Percentiles rank a stretch among this genome's conserved stretches.
Conservation (phyloP, 2,113 vertebrate species). For the Nycticebus coucang region DNA sequence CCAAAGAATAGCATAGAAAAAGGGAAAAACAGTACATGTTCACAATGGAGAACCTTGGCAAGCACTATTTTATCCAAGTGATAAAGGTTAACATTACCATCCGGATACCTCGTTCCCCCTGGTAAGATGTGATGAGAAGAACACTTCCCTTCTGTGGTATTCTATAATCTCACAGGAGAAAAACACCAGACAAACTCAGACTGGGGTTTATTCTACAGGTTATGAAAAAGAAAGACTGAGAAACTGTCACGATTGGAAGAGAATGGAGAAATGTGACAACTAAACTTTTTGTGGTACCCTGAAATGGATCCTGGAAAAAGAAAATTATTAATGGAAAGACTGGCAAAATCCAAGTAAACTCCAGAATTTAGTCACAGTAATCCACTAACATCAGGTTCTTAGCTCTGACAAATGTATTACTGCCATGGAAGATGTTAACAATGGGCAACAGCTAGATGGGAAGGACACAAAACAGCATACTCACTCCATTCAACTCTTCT, state of each 20-base stretch:
- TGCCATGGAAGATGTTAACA: neutral
- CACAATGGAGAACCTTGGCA: neutral
- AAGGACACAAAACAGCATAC: neutral
- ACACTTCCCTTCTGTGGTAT: neutral
- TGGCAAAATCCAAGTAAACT: slow-evolving; percentile 37
- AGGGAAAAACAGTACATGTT: neutral
- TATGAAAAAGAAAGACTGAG: neutral
- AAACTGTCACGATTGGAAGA: neutral
- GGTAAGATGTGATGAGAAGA: neutral
- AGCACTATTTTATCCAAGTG: neutral
- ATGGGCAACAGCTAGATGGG: neutral
- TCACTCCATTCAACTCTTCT: neutral
- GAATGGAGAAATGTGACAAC: neutral
- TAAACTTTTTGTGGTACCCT: neutral
- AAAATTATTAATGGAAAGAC: neutral
- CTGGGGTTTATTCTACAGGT: neutral
- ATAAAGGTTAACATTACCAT: neutral
- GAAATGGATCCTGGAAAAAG: neutral
- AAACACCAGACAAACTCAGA: neutral
- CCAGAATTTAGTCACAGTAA: neutral
- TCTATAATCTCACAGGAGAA: neutral
- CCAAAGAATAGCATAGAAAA: neutral
- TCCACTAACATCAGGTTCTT: neutral
- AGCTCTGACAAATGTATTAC: neutral
- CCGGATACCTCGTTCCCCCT: neutral